phyloP scores from a whole-genome alignment of 2,888 invertebrate genomes.

The Caradrina clavipalpis region DNA sequence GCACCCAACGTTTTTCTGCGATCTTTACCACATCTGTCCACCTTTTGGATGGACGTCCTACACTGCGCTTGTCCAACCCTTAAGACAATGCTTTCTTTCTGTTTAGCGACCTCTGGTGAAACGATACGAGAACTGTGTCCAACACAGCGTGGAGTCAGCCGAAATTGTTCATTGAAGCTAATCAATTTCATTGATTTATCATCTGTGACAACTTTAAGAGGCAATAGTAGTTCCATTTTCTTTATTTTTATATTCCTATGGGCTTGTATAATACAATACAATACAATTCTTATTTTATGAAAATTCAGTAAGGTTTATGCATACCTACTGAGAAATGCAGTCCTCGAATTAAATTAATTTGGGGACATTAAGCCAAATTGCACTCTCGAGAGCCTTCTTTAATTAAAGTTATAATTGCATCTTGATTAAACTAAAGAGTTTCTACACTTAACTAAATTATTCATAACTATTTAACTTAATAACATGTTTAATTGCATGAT shows the following conservation, averaged over 20 bases:
- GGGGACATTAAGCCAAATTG: constrained; percentile 20
- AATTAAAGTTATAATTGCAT: constrained; percentile 35
- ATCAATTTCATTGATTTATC: constrained; percentile 13
- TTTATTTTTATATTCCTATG: background rate
- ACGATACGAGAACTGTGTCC: background rate
- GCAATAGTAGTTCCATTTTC: background rate
- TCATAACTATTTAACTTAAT: constrained; percentile 32
- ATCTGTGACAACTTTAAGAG: constrained; percentile 7
- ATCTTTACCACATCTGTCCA: too few species aligned
- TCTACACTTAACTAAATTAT: constrained; percentile 25
- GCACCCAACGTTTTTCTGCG: too few species aligned
- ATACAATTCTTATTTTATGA: too few species aligned
- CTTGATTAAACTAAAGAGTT: constrained; percentile 28
- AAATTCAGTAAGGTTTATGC: background rate
- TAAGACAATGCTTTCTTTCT: constrained; percentile 31
- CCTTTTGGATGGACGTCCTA: too few species aligned
- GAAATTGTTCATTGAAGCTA: constrained; percentile 12
- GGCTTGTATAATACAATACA: too few species aligned
- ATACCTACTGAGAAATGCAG: background rate
- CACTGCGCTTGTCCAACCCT: too few species aligned
- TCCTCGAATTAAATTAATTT: constrained; percentile 5
- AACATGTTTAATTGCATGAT: constrained; percentile 29
- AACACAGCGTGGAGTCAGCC: background rate
- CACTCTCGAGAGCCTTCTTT: constrained; percentile 17
- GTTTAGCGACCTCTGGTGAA: constrained; percentile 1